Evolutionary conservation across 2,113 vertebrate species (phyloP), one percentile per base, ranked within the genome.

Genomic region (Embiotoca jacksoni): DNA sequence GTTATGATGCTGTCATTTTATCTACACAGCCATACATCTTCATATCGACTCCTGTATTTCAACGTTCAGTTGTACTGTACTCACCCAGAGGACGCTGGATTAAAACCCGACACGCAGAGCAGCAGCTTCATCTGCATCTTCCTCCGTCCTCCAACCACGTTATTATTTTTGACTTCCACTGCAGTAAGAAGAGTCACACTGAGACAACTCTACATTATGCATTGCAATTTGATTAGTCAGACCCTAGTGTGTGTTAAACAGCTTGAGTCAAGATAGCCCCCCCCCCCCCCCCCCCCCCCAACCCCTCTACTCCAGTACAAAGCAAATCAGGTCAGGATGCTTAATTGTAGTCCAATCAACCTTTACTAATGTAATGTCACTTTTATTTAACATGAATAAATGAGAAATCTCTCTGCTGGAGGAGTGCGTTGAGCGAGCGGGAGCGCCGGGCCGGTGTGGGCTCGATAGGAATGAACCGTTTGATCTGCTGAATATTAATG

Each of bases 401-500:
- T 92, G 93, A 95, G 94, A 91, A 88, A 90, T 89, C 92, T 93
- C 80, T 96, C 93, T 93, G 60, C 92, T 93, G 90, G 50, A 95
- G 84, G 92, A 94, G 92, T 75, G 85, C 31, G 16, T 61, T 7
- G 88, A 71, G 72, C 70, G 91, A 92, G 90, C 87, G 90, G 90
- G 0, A 69, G 88, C 54, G 58, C 46, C 16, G 87, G 57, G 76
- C 89, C 89, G 81, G 72, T 80, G 86, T 92, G 73, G 76, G 88
- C 93, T 93, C 63, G 90, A 94, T 94, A 89, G 88, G 94, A 96
- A 89, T 88, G 70, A 82, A 93, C 89, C 84, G 81, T 95, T 96
- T 94, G 88, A 94, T 95, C 92, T 92, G 80, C 71, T 94, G 94
- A 94, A 96, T 96, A 95, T 94, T 95, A 96, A 95, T 94, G 88